A percentile compares a stretch with the other conserved stretches of the same genome.
These are phyloP conservation scores for Leguminivora glycinivorella DNA, from an alignment of 1,140 invertebrate genomes.

Conservation along the genomic window DNA sequence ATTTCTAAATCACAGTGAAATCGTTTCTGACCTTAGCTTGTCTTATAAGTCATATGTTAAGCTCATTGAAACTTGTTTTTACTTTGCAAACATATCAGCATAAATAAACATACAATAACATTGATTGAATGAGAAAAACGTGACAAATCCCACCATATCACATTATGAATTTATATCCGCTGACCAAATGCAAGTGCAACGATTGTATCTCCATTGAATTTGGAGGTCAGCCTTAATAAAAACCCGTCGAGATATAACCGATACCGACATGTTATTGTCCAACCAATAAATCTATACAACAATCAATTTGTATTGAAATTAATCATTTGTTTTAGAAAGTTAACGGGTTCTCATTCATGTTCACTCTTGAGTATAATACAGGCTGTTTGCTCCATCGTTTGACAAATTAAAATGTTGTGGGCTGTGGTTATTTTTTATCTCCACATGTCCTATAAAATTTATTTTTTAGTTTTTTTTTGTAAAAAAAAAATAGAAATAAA, in stretches of 20 bases:
- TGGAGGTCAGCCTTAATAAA: constrained; percentile 2
- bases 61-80: no score
- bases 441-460: no score
- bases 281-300: constrained; percentile 23
- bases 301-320: constrained; percentile 26
- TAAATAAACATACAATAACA: neutral
- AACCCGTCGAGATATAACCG: constrained; percentile 3
- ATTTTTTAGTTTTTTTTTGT: no score
- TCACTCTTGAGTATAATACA: neutral
- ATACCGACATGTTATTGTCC: constrained; percentile 20
- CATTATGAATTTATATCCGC: neutral
- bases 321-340: constrained; percentile 23
- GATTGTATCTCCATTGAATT: constrained; percentile 10
- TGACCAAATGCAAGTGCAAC: constrained; percentile 3
- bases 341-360: constrained; percentile 1
- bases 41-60: no score
- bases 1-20: no score
- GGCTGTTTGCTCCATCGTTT: no score
- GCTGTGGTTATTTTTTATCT: no score
- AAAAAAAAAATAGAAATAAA: no score
- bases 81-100: no score
- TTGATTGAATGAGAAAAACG: neutral
- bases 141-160: constrained; percentile 6
- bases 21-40: no score
- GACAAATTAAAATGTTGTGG: no score